A percentile compares a stretch with the other conserved stretches of the same genome.
phyloP scores from a whole-genome alignment of 2,113 vertebrate species.

The Laticauda laticaudata region DNA sequence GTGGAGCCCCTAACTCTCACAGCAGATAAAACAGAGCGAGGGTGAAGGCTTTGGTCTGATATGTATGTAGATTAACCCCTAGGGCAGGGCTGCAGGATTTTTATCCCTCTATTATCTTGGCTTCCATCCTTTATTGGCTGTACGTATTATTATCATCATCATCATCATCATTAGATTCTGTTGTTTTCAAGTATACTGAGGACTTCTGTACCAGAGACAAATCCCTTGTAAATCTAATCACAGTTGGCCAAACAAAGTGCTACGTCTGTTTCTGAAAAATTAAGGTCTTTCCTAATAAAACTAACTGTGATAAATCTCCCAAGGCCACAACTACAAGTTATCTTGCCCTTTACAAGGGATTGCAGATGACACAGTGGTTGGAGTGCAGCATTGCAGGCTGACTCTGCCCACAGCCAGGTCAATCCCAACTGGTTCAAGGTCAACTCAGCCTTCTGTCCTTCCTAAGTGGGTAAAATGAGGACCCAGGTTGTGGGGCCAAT shows the following conservation, averaged over 20 bases:
- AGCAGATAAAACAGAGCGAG: neutral
- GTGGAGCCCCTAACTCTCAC: neutral
- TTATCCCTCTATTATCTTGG: neutral
- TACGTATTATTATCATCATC: too few species aligned
- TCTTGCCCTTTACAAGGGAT: neutral
- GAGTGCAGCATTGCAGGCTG: neutral
- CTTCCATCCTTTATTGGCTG: neutral
- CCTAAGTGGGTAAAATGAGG: neutral
- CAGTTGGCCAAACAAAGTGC: neutral
- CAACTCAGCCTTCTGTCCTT: neutral
- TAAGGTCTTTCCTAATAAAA: neutral
- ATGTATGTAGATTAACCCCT: neutral
- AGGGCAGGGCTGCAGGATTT: too few species aligned
- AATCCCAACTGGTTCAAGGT: neutral
- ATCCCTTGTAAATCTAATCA: neutral
- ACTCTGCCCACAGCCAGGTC: neutral
- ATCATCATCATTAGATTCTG: neutral
- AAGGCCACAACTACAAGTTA: neutral
- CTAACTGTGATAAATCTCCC: neutral
- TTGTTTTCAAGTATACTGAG: neutral
- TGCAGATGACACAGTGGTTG: neutral
- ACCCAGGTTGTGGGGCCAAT: neutral
- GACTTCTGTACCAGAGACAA: neutral
- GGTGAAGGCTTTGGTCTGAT: neutral
- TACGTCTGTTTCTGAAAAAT: neutral